Evolutionary conservation across 1,140 invertebrate genomes (phyloP).

Genomic region (Drosophila nebulosa): DNA sequence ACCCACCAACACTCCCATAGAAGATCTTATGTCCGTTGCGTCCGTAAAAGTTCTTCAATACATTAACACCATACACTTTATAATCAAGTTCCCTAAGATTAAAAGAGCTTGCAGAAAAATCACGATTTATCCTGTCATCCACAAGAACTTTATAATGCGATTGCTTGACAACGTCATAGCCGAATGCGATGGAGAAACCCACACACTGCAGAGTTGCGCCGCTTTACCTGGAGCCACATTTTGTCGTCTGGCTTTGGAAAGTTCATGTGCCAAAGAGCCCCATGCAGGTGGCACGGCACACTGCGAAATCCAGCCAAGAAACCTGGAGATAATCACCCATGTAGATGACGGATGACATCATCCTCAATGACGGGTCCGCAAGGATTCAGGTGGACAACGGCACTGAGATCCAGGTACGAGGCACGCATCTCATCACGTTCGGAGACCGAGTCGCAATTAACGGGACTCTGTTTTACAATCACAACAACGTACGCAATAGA

Average conservation of each 20-base stretch:
- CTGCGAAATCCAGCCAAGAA: conserved; percentile 13
- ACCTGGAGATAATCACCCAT: too few species aligned
- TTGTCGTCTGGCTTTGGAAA: background rate
- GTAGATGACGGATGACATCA: background rate
- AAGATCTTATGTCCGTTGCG: background rate
- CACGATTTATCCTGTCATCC: conserved; percentile 1
- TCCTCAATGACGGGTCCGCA: conserved; percentile 9
- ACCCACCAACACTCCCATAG: conserved; percentile 19
- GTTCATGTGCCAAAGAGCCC: conserved; percentile 16
- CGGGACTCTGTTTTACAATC: conserved; percentile 2
- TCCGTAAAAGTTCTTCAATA: conserved; percentile 9
- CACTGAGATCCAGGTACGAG: conserved; percentile 1
- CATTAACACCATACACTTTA: conserved; percentile 5
- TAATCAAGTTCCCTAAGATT: conserved; percentile 10
- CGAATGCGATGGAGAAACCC: background rate
- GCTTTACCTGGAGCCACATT: conserved; percentile 2
- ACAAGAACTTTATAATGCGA: too few species aligned
- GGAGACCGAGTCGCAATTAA: conserved; percentile 17
- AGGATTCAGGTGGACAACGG: conserved; percentile 3
- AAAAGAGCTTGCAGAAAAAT: conserved; percentile 14
- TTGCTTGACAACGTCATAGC: conserved; percentile 12
- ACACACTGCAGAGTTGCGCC: background rate
- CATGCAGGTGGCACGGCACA: conserved; percentile 10
- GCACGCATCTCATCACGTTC: conserved; percentile 21
- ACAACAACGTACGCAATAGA: background rate